Evolutionary conservation across 2,113 vertebrate species (phyloP).

Genomic region (Scomber scombrus): DNA sequence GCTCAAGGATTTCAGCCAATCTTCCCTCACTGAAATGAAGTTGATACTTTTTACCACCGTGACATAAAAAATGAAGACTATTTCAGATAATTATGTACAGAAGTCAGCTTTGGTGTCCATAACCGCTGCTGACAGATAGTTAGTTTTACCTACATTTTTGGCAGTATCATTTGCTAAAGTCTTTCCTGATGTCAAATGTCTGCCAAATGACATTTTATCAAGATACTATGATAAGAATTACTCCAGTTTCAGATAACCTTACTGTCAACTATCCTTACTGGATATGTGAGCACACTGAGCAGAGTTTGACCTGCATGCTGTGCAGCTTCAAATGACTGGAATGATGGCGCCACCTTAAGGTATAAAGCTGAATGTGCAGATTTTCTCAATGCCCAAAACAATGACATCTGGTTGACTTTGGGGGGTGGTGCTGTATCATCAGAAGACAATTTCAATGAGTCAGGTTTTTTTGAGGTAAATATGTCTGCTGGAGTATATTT

Average conservation of each 20-base stretch:
- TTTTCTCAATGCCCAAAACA: not conserved
- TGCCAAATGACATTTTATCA: not conserved
- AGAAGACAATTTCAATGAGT: not conserved
- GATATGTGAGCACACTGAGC: not conserved
- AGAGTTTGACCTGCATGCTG: not conserved
- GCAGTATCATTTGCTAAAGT: not conserved
- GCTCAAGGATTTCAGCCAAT: not conserved
- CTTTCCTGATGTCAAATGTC: not conserved
- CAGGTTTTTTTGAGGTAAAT: not conserved
- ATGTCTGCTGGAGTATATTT: not conserved
- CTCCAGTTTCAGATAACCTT: not conserved
- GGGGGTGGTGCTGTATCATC: constrained; percentile 20
- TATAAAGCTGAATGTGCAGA: not conserved
- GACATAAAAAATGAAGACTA: not conserved
- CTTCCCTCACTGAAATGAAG: not conserved
- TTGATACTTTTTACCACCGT: not conserved
- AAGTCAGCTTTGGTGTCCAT: not conserved
- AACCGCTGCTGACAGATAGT: not conserved
- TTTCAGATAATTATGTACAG: not conserved
- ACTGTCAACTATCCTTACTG: not conserved
- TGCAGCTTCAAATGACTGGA: not conserved
- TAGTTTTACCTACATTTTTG: not conserved
- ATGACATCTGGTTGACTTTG: constrained; percentile 4
- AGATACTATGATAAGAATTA: not conserved
- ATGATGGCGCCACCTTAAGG: constrained; percentile 56